Conservation (phyloP, 2,113 vertebrate species). For the Xenopus borealis region DNA sequence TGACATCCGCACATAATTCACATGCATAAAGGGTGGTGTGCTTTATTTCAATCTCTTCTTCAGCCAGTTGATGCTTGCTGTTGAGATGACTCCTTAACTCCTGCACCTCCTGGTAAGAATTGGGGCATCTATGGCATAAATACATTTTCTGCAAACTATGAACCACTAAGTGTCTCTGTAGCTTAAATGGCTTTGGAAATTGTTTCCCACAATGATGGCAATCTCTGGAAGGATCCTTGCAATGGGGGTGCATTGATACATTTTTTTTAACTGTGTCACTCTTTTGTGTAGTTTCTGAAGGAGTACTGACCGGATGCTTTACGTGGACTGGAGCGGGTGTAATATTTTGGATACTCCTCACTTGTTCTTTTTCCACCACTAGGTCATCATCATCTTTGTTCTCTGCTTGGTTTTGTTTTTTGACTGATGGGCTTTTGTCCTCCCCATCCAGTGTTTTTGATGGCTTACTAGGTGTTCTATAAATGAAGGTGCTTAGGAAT, state of each 20-base stretch:
- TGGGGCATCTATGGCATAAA: constrained; percentile 87
- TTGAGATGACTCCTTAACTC: constrained; percentile 84
- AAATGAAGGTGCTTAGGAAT: constrained; percentile 82
- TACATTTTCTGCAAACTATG: constrained; percentile 95
- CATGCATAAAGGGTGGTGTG: constrained; percentile 91
- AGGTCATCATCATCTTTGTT: constrained; percentile 46
- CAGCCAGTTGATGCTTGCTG: constrained; percentile 71
- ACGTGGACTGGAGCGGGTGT: constrained; percentile 31
- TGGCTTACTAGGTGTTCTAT: constrained; percentile 67
- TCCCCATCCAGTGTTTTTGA: constrained; percentile 56
- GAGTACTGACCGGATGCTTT: constrained; percentile 43
- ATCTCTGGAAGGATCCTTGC: constrained; percentile 93
- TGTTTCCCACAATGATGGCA: constrained; percentile 97
- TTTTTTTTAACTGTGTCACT: constrained; percentile 65
- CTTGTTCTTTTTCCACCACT: constrained; percentile 52
- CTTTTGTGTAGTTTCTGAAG: constrained; percentile 65
- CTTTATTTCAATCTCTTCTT: constrained; percentile 82
- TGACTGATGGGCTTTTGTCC: constrained; percentile 48
- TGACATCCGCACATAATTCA: constrained; percentile 93
- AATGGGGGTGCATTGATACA: constrained; percentile 82
- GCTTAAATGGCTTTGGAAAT: constrained; percentile 97
- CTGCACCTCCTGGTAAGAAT: constrained; percentile 81
- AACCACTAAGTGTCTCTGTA: constrained; percentile 93
- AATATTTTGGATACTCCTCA: constrained; percentile 59
- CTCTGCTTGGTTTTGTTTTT: constrained; percentile 56